Percentiles rank a stretch among this genome's conserved stretches.
Conservation (phyloP, 2,113 vertebrate species). For the Corythoichthys intestinalis region DNA sequence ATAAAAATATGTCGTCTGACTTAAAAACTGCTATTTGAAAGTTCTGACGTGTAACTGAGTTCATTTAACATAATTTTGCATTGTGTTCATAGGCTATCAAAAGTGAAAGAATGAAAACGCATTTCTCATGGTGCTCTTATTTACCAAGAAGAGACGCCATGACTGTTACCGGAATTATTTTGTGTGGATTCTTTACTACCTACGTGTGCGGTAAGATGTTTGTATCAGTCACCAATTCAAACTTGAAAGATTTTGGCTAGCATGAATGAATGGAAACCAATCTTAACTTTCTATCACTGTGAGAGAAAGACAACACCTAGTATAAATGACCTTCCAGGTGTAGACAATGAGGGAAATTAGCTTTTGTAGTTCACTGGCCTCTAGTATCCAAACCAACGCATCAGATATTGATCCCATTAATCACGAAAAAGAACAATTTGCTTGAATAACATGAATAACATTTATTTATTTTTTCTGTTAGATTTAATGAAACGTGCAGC, state of each 20-base stretch:
- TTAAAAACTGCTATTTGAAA: background rate
- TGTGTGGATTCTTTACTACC: constrained; percentile 41
- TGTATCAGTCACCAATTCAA: background rate
- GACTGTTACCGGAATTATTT: constrained; percentile 32
- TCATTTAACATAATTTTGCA: background rate
- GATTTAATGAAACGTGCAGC: no score
- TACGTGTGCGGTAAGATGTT: constrained; percentile 51
- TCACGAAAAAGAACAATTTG: no score
- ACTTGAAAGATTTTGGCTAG: background rate
- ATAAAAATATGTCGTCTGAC: background rate
- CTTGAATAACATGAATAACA: no score
- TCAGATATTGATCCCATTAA: no score
- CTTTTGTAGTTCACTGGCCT: no score
- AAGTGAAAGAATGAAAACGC: constrained; percentile 62
- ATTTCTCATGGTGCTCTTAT: background rate
- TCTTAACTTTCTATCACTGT: no score
- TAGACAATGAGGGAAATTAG: no score
- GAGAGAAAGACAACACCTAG: no score
- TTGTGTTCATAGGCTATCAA: constrained; percentile 45
- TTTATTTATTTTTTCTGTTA: no score
- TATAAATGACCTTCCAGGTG: no score
- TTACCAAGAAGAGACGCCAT: background rate
- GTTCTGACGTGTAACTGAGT: background rate
- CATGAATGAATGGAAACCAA: background rate
- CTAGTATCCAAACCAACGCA: no score